phyloP scores from a whole-genome alignment of 2,888 invertebrate genomes.

The Tenthredo notha region DNA sequence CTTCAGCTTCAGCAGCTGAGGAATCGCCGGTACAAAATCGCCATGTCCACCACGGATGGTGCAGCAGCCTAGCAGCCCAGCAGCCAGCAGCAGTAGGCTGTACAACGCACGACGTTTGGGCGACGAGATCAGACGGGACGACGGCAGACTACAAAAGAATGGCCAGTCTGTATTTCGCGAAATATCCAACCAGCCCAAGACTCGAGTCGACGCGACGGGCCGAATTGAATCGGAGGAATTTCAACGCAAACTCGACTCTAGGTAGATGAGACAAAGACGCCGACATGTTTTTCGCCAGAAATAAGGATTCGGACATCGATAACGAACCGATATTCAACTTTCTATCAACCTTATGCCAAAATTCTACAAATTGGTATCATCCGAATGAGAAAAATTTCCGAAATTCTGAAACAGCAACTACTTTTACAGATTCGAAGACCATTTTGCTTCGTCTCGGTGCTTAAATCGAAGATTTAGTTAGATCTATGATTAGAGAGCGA shows the following conservation, averaged over 20 bases:
- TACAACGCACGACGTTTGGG: conserved; percentile 1
- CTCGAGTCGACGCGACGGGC: conserved; percentile 48
- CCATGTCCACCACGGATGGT: neutral
- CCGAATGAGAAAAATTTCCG: neutral
- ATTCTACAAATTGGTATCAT: neutral
- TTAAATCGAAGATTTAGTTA: neutral
- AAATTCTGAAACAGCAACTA: neutral
- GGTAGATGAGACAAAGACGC: conserved; percentile 46
- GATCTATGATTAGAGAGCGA: neutral
- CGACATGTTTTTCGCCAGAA: conserved; percentile 54
- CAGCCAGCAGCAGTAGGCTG: neutral
- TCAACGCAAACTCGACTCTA: neutral
- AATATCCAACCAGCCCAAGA: conserved; percentile 41
- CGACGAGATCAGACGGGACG: conserved; percentile 28
- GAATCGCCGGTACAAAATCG: conserved; percentile 2
- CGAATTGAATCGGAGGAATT: conserved; percentile 49
- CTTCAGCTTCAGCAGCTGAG: conserved; percentile 28
- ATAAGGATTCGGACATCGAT: neutral
- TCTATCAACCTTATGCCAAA: neutral
- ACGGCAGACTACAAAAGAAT: conserved; percentile 52
- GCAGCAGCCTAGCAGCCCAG: neutral
- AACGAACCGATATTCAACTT: neutral
- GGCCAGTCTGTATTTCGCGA: conserved; percentile 37
- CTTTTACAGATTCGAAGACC: neutral
- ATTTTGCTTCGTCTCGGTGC: neutral